Conservation (phyloP, 30 jellyfish, hydroid and myxozoan genomes). For the Aurelia coerulea region DNA sequence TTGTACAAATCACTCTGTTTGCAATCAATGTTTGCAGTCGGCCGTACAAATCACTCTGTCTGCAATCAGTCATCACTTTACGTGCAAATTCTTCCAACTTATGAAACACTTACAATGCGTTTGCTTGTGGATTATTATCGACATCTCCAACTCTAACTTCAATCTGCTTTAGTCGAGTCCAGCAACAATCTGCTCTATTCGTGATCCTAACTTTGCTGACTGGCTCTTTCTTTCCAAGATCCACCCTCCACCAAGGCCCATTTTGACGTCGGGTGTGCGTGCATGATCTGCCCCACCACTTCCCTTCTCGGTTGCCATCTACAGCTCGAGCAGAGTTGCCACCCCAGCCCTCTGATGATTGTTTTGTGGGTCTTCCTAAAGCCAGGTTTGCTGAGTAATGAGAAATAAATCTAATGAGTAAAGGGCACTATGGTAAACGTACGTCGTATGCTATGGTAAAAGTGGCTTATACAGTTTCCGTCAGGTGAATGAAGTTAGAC, state of each 20-base stretch:
- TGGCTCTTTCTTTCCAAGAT: neutral
- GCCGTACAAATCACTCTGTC: too few relatives aligned
- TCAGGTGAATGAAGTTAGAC: too few relatives aligned
- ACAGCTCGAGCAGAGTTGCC: constrained; percentile 15
- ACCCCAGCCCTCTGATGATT: neutral
- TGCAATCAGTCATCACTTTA: too few relatives aligned
- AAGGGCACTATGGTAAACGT: too few relatives aligned
- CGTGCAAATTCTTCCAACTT: neutral
- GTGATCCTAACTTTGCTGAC: constrained; percentile 30
- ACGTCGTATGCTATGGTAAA: too few relatives aligned
- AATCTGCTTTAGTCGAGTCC: neutral
- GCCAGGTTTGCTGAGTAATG: constrained; percentile 10
- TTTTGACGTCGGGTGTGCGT: neutral
- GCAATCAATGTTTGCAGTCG: too few relatives aligned
- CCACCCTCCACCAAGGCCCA: constrained; percentile 47
- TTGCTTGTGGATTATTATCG: constrained; percentile 7
- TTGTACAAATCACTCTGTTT: too few relatives aligned
- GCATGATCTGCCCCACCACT: neutral
- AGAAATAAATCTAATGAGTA: neutral
- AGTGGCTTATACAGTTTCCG: too few relatives aligned
- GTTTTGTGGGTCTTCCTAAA: constrained; percentile 10
- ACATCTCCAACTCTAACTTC: constrained; percentile 27
- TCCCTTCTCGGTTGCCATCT: neutral
- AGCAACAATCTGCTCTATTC: constrained; percentile 1
- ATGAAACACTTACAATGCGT: neutral